Evolutionary conservation across 2,888 invertebrate species (phyloP).

Genomic region (Stenodema calcarata): DNA sequence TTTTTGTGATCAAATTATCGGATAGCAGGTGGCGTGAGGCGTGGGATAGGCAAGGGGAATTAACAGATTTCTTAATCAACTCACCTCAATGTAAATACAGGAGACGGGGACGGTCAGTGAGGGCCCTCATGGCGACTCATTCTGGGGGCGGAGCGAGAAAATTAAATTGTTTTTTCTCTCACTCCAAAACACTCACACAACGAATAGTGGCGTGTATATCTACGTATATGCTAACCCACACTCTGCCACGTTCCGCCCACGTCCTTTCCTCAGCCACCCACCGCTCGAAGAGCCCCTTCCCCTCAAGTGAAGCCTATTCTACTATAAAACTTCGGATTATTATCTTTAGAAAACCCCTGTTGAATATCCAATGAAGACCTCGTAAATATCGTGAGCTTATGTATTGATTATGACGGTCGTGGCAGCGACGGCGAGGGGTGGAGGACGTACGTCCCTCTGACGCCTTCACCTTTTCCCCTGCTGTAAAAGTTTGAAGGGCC

Average conservation of each 20-base stretch:
- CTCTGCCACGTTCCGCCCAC: not conserved
- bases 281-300: not conserved
- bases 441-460: not conserved
- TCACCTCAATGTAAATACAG: not conserved
- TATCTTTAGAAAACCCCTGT: not conserved
- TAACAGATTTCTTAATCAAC: slow-evolving; percentile 8
- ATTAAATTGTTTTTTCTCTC: too few species aligned
- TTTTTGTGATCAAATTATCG: not conserved
- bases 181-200: too few species aligned
- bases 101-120: not conserved
- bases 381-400: slow-evolving; percentile 40
- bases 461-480: not conserved
- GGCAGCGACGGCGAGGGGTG: too few species aligned
- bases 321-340: slow-evolving; percentile 35
- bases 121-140: not conserved
- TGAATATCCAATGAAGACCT: slow-evolving; percentile 42
- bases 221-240: not conserved
- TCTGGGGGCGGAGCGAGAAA: not conserved
- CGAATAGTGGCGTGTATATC: not conserved
- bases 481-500: not conserved
- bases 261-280: not conserved
- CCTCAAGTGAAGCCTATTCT: not conserved
- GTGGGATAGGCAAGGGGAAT: not conserved
- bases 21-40: not conserved
- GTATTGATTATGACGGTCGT: slow-evolving; percentile 27